Evolutionary conservation across 2,113 vertebrate genomes (phyloP).

Genomic region (Sorex araneus): DNA sequence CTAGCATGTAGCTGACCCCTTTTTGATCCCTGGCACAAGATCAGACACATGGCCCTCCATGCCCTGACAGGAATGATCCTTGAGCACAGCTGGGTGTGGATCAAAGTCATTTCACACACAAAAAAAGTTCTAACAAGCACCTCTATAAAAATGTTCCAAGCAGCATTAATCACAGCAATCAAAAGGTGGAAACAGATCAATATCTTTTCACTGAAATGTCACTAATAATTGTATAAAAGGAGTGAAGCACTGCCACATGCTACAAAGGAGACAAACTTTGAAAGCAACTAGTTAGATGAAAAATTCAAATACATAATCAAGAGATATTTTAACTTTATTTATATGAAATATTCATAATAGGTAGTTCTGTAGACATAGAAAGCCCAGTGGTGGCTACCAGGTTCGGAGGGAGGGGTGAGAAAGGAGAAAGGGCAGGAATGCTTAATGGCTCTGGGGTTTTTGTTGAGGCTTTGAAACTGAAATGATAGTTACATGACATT

Average conservation of each 20-base stretch:
- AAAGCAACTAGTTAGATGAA: background rate
- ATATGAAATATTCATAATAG: background rate
- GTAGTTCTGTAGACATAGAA: background rate
- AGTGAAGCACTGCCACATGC: background rate
- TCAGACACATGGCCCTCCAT: background rate
- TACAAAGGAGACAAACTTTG: background rate
- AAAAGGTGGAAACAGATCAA: background rate
- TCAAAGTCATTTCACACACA: no score
- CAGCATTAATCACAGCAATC: background rate
- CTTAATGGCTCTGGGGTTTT: background rate
- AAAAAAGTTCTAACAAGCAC: background rate
- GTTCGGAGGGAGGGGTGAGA: accelerated
- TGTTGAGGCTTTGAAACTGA: background rate
- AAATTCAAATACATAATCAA: background rate
- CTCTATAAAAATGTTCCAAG: background rate
- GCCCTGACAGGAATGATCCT: no score
- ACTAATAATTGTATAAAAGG: background rate
- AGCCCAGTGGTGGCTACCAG: background rate
- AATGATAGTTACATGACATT: no score
- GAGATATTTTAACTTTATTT: background rate
- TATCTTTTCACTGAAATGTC: background rate
- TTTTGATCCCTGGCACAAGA: no score
- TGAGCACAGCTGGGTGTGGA: no score
- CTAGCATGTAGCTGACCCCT: no score
- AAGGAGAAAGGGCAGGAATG: no score